Evolutionary conservation across 2,797 vertebrate species (phyloP).

Genomic region (Falco cherrug): DNA sequence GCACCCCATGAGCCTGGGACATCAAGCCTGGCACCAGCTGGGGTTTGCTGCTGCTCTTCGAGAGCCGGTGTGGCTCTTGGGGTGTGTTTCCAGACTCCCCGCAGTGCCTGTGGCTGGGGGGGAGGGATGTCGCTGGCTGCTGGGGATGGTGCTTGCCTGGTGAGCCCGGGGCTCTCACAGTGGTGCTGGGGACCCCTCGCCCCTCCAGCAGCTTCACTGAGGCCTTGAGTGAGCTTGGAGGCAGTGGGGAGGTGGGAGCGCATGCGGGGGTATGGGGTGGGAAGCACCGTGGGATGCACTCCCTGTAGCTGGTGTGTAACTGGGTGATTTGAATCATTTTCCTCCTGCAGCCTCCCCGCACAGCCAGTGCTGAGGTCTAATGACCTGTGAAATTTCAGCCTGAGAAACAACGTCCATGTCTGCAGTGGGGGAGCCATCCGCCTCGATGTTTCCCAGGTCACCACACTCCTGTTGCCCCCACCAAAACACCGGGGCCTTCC

Average conservation of each 20-base stretch:
- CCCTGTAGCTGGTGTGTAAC: neutral
- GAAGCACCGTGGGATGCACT: accelerated
- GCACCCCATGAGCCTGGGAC: accelerated
- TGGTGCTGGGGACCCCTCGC: accelerated
- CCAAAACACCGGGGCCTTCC: accelerated
- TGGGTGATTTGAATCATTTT: neutral
- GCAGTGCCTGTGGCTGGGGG: accelerated
- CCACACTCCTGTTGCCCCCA: accelerated
- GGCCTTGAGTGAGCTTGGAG: neutral
- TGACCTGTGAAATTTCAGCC: neutral
- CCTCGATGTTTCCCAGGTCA: accelerated
- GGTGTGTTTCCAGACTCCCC: accelerated
- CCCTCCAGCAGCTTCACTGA: neutral
- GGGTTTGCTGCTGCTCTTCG: neutral
- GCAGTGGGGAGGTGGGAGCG: neutral
- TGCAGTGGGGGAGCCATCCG: accelerated
- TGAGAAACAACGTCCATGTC: accelerated
- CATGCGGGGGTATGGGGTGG: accelerated
- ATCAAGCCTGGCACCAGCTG: accelerated
- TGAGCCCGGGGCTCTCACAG: accelerated
- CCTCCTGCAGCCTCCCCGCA: neutral
- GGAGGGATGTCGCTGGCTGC: neutral
- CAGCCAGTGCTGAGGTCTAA: neutral
- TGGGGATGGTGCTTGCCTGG: neutral
- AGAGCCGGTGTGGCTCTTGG: neutral